Base-by-base conservation (phyloP, 2,888 invertebrate species). In the Limenitis camilla region DNA sequence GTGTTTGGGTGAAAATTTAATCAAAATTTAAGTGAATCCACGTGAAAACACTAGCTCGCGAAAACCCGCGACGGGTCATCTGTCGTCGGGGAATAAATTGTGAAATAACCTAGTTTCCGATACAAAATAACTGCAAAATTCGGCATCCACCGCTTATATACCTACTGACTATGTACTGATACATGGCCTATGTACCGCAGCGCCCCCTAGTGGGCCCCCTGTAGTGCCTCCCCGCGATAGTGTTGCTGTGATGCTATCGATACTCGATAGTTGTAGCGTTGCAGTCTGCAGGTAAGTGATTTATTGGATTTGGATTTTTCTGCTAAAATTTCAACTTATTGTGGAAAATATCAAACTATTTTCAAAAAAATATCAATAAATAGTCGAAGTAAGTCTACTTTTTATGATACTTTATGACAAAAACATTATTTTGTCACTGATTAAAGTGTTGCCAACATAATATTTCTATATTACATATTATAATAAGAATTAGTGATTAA, bases 71-170 rank as follows among this genome's bases (percentile, higher is more conserved):
- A 52, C 58, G 53, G 57, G 61, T 59, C 58, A 61, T 62, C 63
- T 61, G 60, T 58, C 61, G 66, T 58, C 63, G 59, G 64, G 66
- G 71, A 71, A 78, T 81, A 81, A 82, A 82, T 82, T 77, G 78
- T 65, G 65, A 77, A 74, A 83, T 86, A 87, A 86, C 86, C 86
- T 85, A 87, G 85, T 85, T 86, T 86, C 77, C 81, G 76, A 78
- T 80, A 81, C 82, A 81, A 81, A 85, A 86, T 86, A 85, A 80
- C 84, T 83, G 83, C 84, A 83, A 86, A 85, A 79, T 86, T 87
- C 84, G 85, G 85, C 80, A 73, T 72, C 74, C 62, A 71, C 75
- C 74, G 74, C 78, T 61, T 65, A 80, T 81, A 74, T 81, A 75
- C 57, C 53, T 49, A 53, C 76, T 81, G 82, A 80, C 77, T 65